Evolutionary conservation across 2,888 invertebrate species (phyloP).

Genomic region (Platynereis dumerilii): DNA sequence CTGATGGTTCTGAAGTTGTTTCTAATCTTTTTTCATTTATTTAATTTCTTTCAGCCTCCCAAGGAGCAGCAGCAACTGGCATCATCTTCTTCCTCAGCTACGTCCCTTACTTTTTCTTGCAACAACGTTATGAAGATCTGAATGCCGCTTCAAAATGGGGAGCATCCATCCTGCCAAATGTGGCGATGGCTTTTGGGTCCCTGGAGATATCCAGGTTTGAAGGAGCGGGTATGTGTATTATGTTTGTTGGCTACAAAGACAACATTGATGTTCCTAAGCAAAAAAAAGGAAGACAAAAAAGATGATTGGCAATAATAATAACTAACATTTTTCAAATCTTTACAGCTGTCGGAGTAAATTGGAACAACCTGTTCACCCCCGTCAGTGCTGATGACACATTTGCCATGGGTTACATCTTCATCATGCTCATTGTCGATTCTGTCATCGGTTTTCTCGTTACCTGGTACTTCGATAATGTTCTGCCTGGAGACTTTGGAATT

Average conservation of each 20-base stretch:
- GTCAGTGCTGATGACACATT: slow-evolving; percentile 35
- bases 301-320: too few relatives aligned
- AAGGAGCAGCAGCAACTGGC: slow-evolving; percentile 79
- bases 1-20: neutral
- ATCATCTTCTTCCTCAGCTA: slow-evolving; percentile 79
- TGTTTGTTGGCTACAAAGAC: too few relatives aligned
- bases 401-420: neutral
- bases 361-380: slow-evolving; percentile 45
- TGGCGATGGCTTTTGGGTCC: slow-evolving; percentile 82
- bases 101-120: slow-evolving; percentile 75
- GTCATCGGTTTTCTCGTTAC: slow-evolving; percentile 27
- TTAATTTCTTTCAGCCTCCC: slow-evolving; percentile 71
- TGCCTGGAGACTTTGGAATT: slow-evolving; percentile 24
- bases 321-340: too few relatives aligned
- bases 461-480: slow-evolving; percentile 34
- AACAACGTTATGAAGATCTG: slow-evolving; percentile 73
- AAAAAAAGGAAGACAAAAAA: too few relatives aligned
- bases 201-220: slow-evolving; percentile 77
- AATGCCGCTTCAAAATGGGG: slow-evolving; percentile 68
- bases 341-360: slow-evolving; percentile 31
- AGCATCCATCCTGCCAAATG: slow-evolving; percentile 76
- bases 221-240: slow-evolving; percentile 69
- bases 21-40: slow-evolving; percentile 10
- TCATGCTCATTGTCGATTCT: slow-evolving; percentile 27
- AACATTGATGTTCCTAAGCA: too few relatives aligned